Evolutionary conservation across 2,888 invertebrate species (phyloP), one percentile per base, ranked within the genome.

Genomic region (Callyntrura guangdongensis): DNA sequence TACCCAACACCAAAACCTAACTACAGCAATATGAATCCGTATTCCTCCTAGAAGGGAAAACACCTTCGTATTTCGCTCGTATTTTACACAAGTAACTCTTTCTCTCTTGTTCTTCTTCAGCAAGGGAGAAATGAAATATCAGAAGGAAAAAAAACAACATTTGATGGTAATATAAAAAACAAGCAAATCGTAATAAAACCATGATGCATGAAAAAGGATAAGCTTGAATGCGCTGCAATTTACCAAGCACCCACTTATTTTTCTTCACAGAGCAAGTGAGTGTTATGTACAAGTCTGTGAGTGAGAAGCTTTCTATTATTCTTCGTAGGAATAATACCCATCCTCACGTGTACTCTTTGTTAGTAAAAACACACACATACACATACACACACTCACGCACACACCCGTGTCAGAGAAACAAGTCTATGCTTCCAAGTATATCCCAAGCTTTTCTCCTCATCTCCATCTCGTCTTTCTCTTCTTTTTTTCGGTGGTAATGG

Each of bases 121-220:
- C 45, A 72, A 45, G 47, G 6, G 22, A 53, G 25, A 79, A 79
- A 79, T 25, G 79, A 79, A 27, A 79, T 79, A 79, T 56, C 59
- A 53, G 27, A n/a, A 25, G 56, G 56, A 56, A 56, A 79, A 77
- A 86, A 86, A 64, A 20, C 47, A 47, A 11, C 22, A 45, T 25
- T 1, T 86, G 61, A 86, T 74, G 72, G 74, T 86, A 77, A 86
- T 86, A 77, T 79, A 79, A 67, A 53, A 85, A 64, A 17, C 59
- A 85, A 79, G 64, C 47, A 86, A 86, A 86, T 86, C 86, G 86
- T 86, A 86, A 86, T 77, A 86, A 77, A 86, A 86, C 86, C 86
- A 86, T 77, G 77, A 77, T 77, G 86, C 86, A 86, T 86, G 86
- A 86, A 86, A 86, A 77, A 86, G 86, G 77, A 86, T 77, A 22